Base-by-base conservation (phyloP, 2,888 invertebrate genomes). In the Thyatira batis region DNA sequence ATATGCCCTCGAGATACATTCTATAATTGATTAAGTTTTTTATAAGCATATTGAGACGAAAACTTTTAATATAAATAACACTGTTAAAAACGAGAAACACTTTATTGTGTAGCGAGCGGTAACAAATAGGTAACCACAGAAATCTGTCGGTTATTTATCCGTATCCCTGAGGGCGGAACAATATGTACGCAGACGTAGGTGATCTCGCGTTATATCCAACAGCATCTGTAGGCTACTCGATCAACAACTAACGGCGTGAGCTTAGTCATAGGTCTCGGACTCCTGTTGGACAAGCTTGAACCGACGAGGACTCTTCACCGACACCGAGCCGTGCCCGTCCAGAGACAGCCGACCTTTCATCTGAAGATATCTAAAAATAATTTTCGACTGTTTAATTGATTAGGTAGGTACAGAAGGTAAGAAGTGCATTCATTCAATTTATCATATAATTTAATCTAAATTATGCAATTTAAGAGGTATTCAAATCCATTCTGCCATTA, bases 221-320 rank as follows among this genome's bases (percentile, higher is more conserved):
- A 33, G 8, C 39, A 39, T 48, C 20, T 27, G 27, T 27, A 6
- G 8, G 20, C 13, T 5, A 20, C 28, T 28, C 23, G 27, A 27
- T 48, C 9, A 27, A 28, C 17, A 48, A 20, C 17, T 13, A 28
- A 17, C 20, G 13, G 53, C 25, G 20, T 2, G 10, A 8, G 17
- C 30, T 84, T 97, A 97, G 85, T 97, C 97, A 81, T 97, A 97
- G 64, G 95, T 97, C 87, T 97, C 96, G 9, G 97, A 97, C 87
- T 97, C 97, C 80, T 97, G 97, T 81, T 97, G 97, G 28, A 97
- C 97, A 59, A 97, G 92, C 82, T 97, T 97, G 92, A 96, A 97
- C 61, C 97, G 94, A 53, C 97, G 93, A 20, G 97, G 97, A 65
- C 97, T 97, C 87, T 97, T 97, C 53, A 96, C 95, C 20, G 95